phyloP scores from a whole-genome alignment of 2,113 vertebrate species.

The Scortum barcoo region DNA sequence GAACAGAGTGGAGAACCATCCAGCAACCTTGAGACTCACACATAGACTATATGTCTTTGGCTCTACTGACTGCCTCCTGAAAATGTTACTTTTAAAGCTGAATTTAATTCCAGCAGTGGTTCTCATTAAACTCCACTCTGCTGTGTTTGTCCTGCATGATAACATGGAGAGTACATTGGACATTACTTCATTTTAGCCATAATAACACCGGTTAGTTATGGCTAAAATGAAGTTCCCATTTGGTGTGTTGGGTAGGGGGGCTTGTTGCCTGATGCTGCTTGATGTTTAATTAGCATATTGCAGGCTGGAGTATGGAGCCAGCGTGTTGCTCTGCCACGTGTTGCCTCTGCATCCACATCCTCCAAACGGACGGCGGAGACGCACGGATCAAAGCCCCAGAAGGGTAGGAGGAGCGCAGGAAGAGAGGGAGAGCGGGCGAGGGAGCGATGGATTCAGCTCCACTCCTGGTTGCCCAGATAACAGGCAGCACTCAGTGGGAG shows the following conservation, averaged over 20 bases:
- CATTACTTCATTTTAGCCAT: too few species aligned
- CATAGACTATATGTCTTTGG: background rate
- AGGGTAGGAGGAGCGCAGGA: constrained; percentile 19
- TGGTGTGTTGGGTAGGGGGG: background rate
- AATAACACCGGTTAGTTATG: background rate
- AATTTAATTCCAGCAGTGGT: too few species aligned
- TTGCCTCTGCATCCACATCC: constrained; percentile 52
- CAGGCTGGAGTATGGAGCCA: background rate
- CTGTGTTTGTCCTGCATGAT: too few species aligned
- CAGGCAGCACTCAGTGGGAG: constrained; percentile 47
- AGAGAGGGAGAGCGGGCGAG: background rate
- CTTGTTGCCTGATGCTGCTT: constrained; percentile 40
- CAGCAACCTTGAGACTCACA: background rate
- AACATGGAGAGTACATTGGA: too few species aligned
- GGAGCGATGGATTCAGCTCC: constrained; percentile 42
- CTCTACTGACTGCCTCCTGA: background rate
- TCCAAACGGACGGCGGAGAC: constrained; percentile 52
- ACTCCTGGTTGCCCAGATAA: constrained; percentile 68
- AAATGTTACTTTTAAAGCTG: background rate
- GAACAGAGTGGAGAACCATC: constrained; percentile 1
- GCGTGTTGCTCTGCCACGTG: constrained; percentile 34
- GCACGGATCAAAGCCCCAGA: constrained; percentile 60
- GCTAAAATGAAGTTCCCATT: background rate
- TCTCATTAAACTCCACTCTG: too few species aligned
- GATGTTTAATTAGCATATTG: constrained; percentile 70